Evolutionary conservation across 2,797 vertebrate species (phyloP).

Genomic region (Epinephelus malabaricus): DNA sequence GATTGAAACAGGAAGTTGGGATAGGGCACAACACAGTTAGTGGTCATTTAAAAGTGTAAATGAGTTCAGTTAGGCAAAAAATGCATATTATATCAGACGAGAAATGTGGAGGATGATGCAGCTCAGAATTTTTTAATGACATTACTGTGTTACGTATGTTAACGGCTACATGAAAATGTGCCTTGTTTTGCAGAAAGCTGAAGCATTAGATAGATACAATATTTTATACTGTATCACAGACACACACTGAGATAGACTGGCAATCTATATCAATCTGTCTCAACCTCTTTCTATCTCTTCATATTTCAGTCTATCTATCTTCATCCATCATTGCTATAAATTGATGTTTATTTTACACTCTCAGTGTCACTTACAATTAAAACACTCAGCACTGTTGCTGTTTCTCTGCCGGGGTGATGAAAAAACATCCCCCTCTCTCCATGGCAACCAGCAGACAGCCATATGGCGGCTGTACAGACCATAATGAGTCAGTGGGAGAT

Average conservation of each 20-base stretch:
- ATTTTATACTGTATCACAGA: too few species aligned
- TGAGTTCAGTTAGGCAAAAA: background rate
- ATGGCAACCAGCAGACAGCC: slow-evolving; percentile 74
- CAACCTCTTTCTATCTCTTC: background rate
- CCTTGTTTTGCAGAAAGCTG: too few species aligned
- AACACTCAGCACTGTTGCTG: slow-evolving; percentile 27
- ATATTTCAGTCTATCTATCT: background rate
- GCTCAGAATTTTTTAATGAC: background rate
- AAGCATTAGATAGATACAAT: too few species aligned
- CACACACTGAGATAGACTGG: too few species aligned
- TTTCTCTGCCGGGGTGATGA: slow-evolving; percentile 31
- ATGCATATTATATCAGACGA: background rate
- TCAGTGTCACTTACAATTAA: slow-evolving; percentile 40
- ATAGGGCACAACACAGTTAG: background rate
- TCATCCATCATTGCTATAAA: slow-evolving; percentile 19
- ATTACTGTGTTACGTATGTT: background rate
- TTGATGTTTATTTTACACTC: slow-evolving; percentile 36
- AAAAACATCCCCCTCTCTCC: slow-evolving; percentile 48
- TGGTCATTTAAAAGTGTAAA: background rate
- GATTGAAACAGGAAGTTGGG: background rate
- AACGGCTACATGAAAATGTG: too few species aligned
- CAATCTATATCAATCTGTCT: background rate
- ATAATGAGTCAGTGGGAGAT: slow-evolving; percentile 75
- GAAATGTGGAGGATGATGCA: background rate
- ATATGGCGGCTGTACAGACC: slow-evolving; percentile 71